Evolutionary conservation across 2,113 vertebrate genomes (phyloP), one percentile per base, ranked within the genome.

Genomic region (Brachyhypopomus occidentalis): DNA sequence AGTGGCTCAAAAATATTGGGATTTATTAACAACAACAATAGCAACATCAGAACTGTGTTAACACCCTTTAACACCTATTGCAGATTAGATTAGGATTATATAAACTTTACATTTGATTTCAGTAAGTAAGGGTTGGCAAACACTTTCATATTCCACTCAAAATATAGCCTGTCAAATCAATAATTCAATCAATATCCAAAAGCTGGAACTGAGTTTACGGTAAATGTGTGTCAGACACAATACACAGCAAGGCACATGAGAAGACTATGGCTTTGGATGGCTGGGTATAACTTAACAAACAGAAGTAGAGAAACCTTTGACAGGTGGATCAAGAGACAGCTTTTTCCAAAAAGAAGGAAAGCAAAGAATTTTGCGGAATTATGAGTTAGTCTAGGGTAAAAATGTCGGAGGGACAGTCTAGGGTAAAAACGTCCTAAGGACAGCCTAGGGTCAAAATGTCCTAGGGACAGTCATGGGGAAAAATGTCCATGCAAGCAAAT

Each of bases 71-170:
- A 62, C 5, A 75, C n/a, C 25, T 1, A 58, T 30, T 55, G 38
- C 30, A 17, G 34, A 38, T 3, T 41, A 12, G 45, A 52, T 23
- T 48, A 75, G 12, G 5, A 38, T 60, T 25, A 75, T 12, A 59
- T n/a, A n/a, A 36, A 14, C 20, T 74, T 22, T 22, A 72, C 27
- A 25, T 8, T 72, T 73, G 45, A 60, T 73, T 45, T 27, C 52
- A 64, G 72, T 79, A 85, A 84, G 82, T 84, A 88, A 89, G 88
- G 87, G 87, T 86, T 80, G 88, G 88, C 87, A 89, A 88, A 88
- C 88, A 84, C 74, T 80, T 85, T 84, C 80, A 84, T 69, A 85
- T 87, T 86, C 84, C 84, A 87, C 34, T 76, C 79, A 80, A 82
- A 77, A 86, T 2, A 72, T 30, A 70, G 59, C 20, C 41, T 25